Evolutionary conservation across 2,888 invertebrate species (phyloP), one percentile per base, ranked within the genome.

Genomic region (Maniola hyperantus): DNA sequence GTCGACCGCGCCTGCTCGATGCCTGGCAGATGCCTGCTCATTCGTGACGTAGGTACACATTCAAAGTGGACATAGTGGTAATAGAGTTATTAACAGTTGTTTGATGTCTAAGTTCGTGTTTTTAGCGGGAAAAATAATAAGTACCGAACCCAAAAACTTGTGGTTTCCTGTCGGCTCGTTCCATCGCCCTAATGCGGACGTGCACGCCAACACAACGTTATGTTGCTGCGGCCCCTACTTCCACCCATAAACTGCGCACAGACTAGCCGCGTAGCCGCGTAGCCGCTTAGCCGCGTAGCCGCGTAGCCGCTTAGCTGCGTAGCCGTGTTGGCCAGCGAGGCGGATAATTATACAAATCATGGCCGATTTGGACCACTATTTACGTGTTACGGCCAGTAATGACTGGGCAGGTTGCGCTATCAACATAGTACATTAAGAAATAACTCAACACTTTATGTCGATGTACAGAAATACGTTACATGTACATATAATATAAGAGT

Each of bases 281-380:
- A 26, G 26, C 11, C 36, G n/a, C 53, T 8, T 18, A 18, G 48
- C n/a, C 26, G 11, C 4, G n/a, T 4, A 26, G 26, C 11, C 36
- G n/a, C 53, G n/a, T 18, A 18, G 48, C n/a, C 26, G 11, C 4
- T n/a, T n/a, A n/a, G n/a, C 11, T 54, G n/a, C 51, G n/a, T 15
- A 15, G 46, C n/a, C 20, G 10, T 6, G 33, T 20, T 13, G 33
- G 15, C n/a, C n/a, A n/a, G n/a, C n/a, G n/a, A n/a, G 51, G 11
- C 8, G 53, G 36, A 18, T 55, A 15, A 55, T 55, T 55, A 36
- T n/a, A 55, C 15, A 36, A 36, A 55, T 55, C 55, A 36, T 7
- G 55, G 36, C 15, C 36, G 6, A 55, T 34, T 53, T 36, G 10
- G 36, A 1, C 36, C 34, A 15, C 55, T 36, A 15, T n/a, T 36